Percentiles rank a stretch among this genome's conserved stretches.
These are phyloP conservation scores for Psephotus haematonotus DNA, from an alignment of 2,113 vertebrate genomes.

Conservation along the genomic window DNA sequence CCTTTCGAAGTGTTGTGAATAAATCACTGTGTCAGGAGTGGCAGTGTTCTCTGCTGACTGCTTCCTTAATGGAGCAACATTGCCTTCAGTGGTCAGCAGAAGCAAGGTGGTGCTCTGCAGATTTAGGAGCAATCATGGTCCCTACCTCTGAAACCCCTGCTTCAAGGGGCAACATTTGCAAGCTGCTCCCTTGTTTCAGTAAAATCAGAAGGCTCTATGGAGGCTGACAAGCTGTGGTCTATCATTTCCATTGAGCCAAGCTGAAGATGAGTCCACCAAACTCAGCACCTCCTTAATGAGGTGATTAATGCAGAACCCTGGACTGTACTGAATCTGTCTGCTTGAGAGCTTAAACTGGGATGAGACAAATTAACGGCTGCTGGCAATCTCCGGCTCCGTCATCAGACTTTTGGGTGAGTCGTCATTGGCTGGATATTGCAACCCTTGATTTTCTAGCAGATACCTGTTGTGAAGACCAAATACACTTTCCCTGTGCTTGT, in stretches of 20 bases:
- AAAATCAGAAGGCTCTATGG: not conserved
- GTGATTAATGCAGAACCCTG: not conserved
- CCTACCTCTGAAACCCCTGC: not conserved
- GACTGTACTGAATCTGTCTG: not conserved
- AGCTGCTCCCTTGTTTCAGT: not conserved
- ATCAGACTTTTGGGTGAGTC: not conserved
- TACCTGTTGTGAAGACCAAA: not conserved
- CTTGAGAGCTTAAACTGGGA: not conserved
- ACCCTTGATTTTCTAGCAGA: not conserved
- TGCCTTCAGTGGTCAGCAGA: not conserved
- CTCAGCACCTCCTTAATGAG: not conserved
- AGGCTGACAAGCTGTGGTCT: not conserved
- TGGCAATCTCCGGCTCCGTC: not conserved
- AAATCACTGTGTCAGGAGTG: not conserved
- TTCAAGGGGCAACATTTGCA: not conserved
- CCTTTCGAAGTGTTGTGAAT: not conserved
- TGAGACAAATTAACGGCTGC: not conserved
- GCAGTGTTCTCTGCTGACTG: not conserved
- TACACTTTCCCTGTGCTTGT: not conserved
- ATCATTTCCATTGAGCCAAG: not conserved
- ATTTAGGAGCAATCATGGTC: not conserved
- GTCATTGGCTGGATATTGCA: not conserved
- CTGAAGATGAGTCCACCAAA: not conserved
- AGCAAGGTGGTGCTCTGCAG: not conserved
- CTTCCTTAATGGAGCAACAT: accelerated